phyloP scores from a whole-genome alignment of 2,888 invertebrate species.

The Homarus gammarus region DNA sequence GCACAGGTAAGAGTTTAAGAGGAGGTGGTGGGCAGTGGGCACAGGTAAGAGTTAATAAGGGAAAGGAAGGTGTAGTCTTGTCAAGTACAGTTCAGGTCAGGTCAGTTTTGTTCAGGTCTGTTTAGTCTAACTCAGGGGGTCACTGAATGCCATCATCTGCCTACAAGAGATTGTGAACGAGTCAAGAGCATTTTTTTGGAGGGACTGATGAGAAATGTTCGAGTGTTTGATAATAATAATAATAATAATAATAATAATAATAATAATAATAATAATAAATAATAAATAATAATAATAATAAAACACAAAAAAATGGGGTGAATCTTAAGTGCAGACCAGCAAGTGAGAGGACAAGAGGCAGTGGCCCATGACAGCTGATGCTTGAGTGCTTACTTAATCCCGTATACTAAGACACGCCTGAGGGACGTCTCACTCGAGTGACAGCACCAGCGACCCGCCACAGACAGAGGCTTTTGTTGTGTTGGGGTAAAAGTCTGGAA shows the following conservation, averaged over 20 bases:
- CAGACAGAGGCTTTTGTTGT: neutral
- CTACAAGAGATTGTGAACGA: too few species aligned
- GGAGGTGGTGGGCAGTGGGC: too few species aligned
- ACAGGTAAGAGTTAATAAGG: neutral
- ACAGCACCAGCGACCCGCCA: neutral
- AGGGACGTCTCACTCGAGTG: constrained; percentile 27
- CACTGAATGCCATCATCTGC: too few species aligned
- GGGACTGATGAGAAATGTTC: too few species aligned
- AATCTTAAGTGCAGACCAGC: neutral
- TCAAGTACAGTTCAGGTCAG: too few species aligned
- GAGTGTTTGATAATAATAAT: too few species aligned
- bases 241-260: too few species aligned
- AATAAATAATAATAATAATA: neutral
- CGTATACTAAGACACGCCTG: constrained; percentile 39
- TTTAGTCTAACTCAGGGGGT: too few species aligned
- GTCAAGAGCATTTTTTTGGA: too few species aligned
- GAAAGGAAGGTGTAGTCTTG: too few species aligned
- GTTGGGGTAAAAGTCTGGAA: neutral
- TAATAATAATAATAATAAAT: too few species aligned
- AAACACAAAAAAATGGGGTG: neutral
- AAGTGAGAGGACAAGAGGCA: constrained; percentile 47
- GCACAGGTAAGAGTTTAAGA: neutral
- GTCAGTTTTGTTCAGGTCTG: too few species aligned
- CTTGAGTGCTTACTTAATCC: constrained; percentile 56
- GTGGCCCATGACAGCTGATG: constrained; percentile 47